Evolutionary conservation across 2,888 invertebrate species (phyloP), one percentile per base, ranked within the genome.

Genomic region (Lumbricus terrestris): DNA sequence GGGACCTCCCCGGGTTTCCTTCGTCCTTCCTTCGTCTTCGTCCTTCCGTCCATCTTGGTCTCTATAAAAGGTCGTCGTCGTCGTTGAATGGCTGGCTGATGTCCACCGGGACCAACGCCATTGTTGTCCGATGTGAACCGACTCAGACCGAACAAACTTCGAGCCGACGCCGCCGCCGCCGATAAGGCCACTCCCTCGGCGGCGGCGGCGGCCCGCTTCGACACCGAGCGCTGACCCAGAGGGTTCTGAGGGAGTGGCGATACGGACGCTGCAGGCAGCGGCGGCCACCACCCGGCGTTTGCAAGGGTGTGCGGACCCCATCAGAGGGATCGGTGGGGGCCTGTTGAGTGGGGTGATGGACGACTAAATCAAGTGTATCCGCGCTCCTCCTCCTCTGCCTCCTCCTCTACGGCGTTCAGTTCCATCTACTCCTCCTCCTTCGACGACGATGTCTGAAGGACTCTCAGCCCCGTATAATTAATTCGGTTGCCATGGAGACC

Each of bases 401-500:
- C 69, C 23, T 11, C 40, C 8, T 40, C 6, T 47, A 47, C 47
- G n/a, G 47, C 47, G 47, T 47, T 47, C 15, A 47, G 47, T 20
- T 18, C 18, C 3, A n/a, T n/a, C n/a, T n/a, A n/a, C n/a, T n/a
- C n/a, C n/a, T n/a, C n/a, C n/a, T n/a, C n/a, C n/a, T n/a, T n/a
- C n/a, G n/a, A n/a, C n/a, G n/a, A 1, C 69, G 69, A 29, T 11
- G 69, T 69, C 29, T 69, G 69, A 69, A 69, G 69, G 69, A 69
- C 69, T 69, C 69, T 85, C 85, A 33, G 37, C 85, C 34, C 23
- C 34, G 85, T 85, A 85, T 37, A 37, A 85, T 85, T 85, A 85
- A 85, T 85, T 85, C 35, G 35, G 85, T 85, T 85, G 37, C 85
- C 85, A 85, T 85, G 85, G 85, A 34, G 11, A 85, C 85, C 35